Evolutionary conservation across 1,140 invertebrate genomes (phyloP), one percentile per base, ranked within the genome.

Genomic region (Drosophila prosaltans): DNA sequence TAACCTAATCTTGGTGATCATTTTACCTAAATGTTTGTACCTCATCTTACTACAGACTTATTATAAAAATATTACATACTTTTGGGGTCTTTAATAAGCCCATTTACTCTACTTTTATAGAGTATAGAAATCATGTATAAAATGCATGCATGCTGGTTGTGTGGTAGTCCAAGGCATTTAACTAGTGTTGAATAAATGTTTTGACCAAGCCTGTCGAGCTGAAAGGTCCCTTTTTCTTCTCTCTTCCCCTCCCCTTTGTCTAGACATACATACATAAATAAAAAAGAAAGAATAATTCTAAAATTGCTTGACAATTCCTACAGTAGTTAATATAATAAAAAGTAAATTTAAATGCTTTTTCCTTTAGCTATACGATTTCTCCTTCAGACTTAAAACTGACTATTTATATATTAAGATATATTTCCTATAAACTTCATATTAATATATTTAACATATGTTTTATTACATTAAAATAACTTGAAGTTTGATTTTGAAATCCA

Each of bases 111-210:
- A 21, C 43, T 6, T 45, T 8, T 21, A 21, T 4, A 48, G 45
- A 16, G 45, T 48, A 48, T 48, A 21, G 6, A 21, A 10, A 51
- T 21, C 21, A 10, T 51, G 8, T 26, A 51, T 26, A 26, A 10
- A 51, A 10, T 26, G 9, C 8, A 51, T 51, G 45, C 24, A 1
- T 51, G 45, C 24, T 1, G 2, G 7, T 51, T 10, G 21, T 51
- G 45, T 24, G 45, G 45, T 24, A 48, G 11, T 48, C 45, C 45
- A 21, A 48, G 7, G 45, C 45, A 24, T 48, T 48, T 48, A 24
- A 48, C 45, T 48, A 48, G 45, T 8, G 7, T 48, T 48, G 45
- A 21, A 21, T 48, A 48, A 48, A 48, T 48, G 45, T 48, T 48
- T 48, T 48, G 16, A 24, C 45, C 45, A 48, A 48, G 45, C 45